Percentiles rank a stretch among this genome's conserved stretches.
Conservation (phyloP, 2,113 vertebrate genomes). For the Dipodomys spectabilis region DNA sequence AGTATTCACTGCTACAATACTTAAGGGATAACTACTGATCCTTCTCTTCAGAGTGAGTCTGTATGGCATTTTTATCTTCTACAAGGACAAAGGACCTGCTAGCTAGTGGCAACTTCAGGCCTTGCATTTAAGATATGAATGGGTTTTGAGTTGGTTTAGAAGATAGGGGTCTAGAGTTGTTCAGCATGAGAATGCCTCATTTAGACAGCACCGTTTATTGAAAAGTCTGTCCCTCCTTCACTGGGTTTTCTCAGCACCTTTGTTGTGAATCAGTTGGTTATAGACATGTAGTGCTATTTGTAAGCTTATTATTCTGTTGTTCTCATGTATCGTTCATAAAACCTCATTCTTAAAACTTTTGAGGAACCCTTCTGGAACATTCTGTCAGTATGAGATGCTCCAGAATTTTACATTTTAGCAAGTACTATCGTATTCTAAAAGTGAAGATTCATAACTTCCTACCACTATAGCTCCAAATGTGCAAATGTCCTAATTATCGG, state of each 20-base stretch:
- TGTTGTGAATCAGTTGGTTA: no score
- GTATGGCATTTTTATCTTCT: no score
- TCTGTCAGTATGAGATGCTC: background rate
- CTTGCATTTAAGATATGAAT: background rate
- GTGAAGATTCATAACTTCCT: constrained; percentile 9
- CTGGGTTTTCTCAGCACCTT: background rate
- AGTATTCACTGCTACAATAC: no score
- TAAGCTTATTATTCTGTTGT: background rate
- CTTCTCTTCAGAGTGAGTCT: no score
- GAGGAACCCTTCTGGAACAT: background rate
- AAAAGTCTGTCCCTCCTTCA: background rate
- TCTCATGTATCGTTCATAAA: background rate
- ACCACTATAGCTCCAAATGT: background rate
- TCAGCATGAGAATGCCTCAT: background rate
- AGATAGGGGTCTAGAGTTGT: background rate
- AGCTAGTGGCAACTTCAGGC: background rate
- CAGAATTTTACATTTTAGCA: constrained; percentile 6
- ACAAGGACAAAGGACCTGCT: no score
- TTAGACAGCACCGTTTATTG: background rate
- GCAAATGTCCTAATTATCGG: background rate
- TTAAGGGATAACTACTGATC: no score
- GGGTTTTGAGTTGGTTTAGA: background rate
- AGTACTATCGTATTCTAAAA: constrained; percentile 7
- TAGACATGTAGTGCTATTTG: background rate
- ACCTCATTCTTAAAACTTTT: background rate